phyloP scores from a whole-genome alignment of 2,888 invertebrate genomes.

The Amphiduros pacificus region DNA sequence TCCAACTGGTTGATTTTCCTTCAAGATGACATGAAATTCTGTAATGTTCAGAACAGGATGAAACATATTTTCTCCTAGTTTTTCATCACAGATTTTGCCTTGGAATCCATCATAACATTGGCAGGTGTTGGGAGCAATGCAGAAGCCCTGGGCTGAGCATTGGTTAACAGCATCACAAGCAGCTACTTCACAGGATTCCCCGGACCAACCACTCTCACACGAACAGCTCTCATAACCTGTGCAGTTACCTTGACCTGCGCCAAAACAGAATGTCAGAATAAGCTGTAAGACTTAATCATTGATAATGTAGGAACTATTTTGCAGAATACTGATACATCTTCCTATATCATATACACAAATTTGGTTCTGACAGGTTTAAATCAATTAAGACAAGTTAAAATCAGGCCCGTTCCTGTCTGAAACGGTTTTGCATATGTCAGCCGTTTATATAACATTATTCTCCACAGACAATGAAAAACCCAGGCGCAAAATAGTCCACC shows the following conservation, averaged over 20 bases:
- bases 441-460: no score
- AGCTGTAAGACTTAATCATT: no score
- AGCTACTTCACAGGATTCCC: not conserved
- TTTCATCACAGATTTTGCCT: not conserved
- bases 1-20: not conserved
- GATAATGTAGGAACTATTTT: no score
- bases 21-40: not conserved
- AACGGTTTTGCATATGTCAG: no score
- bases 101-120: slow-evolving; percentile 1
- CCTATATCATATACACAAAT: no score
- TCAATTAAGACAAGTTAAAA: no score
- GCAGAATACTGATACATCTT: no score
- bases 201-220: not conserved
- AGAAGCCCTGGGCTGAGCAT: not conserved
- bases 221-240: not conserved
- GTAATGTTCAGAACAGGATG: not conserved
- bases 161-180: not conserved
- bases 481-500: no score
- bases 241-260: not conserved
- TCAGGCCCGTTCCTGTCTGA: no score
- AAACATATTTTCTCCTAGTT: not conserved
- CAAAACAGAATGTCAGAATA: no score
- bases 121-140: not conserved
- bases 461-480: no score
- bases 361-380: no score